Evolutionary conservation across 2,797 vertebrate species (phyloP).

Genomic region (Cyprinella venusta): DNA sequence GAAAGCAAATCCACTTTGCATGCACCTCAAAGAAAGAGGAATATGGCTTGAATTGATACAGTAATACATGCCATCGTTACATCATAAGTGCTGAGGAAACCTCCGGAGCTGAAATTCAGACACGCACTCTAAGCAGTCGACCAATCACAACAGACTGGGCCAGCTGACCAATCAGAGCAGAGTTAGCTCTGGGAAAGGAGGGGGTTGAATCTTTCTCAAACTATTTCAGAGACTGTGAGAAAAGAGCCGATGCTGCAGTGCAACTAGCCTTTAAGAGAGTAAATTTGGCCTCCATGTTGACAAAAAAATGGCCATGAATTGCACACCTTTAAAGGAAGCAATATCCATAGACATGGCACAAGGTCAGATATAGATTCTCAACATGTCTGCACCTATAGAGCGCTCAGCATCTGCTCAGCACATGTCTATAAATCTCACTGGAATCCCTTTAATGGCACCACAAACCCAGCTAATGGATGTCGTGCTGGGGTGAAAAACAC

Average conservation of each 20-base stretch:
- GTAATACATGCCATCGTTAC: no score
- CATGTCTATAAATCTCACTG: constrained; percentile 63
- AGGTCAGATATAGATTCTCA: constrained; percentile 67
- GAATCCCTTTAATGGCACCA: constrained; percentile 61
- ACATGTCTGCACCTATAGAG: constrained; percentile 55
- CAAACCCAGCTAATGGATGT: constrained; percentile 53
- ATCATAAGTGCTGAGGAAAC: no score
- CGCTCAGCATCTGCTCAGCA: constrained; percentile 72
- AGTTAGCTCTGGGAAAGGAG: background rate
- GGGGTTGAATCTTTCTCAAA: background rate
- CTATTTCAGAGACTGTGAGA: background rate
- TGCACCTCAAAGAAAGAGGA: no score
- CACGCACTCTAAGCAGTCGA: background rate
- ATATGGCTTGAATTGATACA: no score
- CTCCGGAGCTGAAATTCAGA: background rate
- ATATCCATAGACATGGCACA: constrained; percentile 45
- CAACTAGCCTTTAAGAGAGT: background rate
- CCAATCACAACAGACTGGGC: background rate
- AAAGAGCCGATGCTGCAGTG: background rate
- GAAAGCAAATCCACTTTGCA: no score
- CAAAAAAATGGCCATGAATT: background rate
- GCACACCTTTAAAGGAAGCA: background rate
- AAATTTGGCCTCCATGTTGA: background rate
- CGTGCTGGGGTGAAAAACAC: constrained; percentile 43
- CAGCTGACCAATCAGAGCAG: background rate